These are phyloP conservation scores for Alviniconcha strummeri DNA, from an alignment of 2,888 invertebrate species.

Conservation along the genomic window DNA sequence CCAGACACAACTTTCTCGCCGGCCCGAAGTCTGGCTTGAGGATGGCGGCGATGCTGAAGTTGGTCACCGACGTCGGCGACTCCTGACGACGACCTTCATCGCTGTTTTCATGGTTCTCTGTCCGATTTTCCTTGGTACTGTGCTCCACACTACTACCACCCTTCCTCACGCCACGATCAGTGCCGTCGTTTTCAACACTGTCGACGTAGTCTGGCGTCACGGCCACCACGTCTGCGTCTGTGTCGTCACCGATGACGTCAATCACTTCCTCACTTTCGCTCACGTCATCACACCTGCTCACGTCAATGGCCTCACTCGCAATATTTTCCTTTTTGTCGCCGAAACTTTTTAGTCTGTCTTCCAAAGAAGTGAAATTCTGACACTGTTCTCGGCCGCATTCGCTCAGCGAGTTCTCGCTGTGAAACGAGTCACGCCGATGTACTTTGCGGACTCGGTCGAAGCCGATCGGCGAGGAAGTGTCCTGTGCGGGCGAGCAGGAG, in stretches of 20 bases:
- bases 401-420: too few relatives aligned
- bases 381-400: too few relatives aligned
- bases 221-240: conserved; percentile 15
- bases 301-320: conserved; percentile 15
- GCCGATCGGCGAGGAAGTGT: neutral
- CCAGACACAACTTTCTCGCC: conserved; percentile 1
- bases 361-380: too few relatives aligned
- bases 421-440: too few relatives aligned
- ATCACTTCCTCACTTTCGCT: conserved; percentile 32
- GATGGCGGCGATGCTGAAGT: conserved; percentile 68
- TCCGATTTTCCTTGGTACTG: neutral
- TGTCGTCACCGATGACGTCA: conserved; percentile 35
- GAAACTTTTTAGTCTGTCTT: neutral
- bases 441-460: too few relatives aligned
- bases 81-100: neutral
- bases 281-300: neutral
- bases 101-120: neutral
- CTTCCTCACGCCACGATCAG: neutral
- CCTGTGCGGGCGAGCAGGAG: neutral
- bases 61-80: conserved; percentile 47
- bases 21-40: conserved; percentile 65
- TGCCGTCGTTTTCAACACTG: neutral
- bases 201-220: neutral
- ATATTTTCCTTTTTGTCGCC: neutral
- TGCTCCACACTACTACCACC: neutral